Evolutionary conservation across 2,113 vertebrate species (phyloP), one percentile per base, ranked within the genome.

Genomic region (Ornithorhynchus anatinus): DNA sequence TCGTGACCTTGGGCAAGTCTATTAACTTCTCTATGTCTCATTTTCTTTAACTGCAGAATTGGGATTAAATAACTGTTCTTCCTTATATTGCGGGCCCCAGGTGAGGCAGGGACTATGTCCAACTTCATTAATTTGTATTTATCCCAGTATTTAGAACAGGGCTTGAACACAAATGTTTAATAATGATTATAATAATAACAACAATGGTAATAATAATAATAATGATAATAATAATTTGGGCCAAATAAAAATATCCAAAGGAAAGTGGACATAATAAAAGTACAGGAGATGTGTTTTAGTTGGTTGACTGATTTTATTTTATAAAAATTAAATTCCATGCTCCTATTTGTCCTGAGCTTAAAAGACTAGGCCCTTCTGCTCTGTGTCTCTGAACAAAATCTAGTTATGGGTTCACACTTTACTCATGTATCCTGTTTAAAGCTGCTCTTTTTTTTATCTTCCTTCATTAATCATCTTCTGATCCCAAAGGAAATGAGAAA

Each of bases 401-500:
- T 70, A 39, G 50, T 20, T 43, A 6, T 50, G 29, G 68, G 79
- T 83, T 47, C 56, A 56, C 48, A 47, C 48, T 61, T 84, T 77
- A 59, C 45, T 17, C 36, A 31, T 68, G 80, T 88, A 86, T 72
- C 74, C 70, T 80, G 56, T 84, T 82, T 80, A 72, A 79, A 5
- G n/a, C 54, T 56, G 13, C 76, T 61, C 42, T 11, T 83, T 73
- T n/a, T 58, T 66, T 39, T 62, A 38, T 73, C 66, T 59, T 75
- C 82, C 79, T 85, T 80, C 71, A 67, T 35, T 85, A 80, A 74
- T 78, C 84, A 70, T 53, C 73, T 57, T 84, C 57, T 70, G 66
- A 73, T 81, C 81, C 62, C 80, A 81, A 80, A 86, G 89, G 89
- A 92, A 92, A 92, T 83, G 83, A 85, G 72, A 68, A 81, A 75